Percentiles rank a stretch among this genome's conserved stretches.
These are phyloP conservation scores for Coleophora deauratella DNA, from an alignment of 2,888 invertebrate species.

Conservation along the genomic window DNA sequence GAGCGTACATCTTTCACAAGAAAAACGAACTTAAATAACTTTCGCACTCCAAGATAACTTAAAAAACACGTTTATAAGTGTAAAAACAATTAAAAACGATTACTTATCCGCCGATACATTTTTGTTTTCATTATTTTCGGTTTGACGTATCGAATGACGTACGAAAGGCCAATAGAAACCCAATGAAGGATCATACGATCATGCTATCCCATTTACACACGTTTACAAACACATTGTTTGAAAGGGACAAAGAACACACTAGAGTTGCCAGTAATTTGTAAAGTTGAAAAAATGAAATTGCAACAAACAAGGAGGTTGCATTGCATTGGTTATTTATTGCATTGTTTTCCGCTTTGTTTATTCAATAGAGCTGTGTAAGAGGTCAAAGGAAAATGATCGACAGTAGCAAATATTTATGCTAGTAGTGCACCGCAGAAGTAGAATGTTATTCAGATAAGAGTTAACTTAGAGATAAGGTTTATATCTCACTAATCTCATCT, in stretches of 20 bases:
- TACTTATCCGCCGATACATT: slow-evolving; percentile 38
- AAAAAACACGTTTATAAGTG: slow-evolving; percentile 20
- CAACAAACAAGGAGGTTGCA: slow-evolving; percentile 15
- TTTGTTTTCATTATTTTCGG: slow-evolving; percentile 36
- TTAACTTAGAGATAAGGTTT: too few relatives aligned
- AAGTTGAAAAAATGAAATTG: slow-evolving; percentile 7
- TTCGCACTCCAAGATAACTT: slow-evolving; percentile 25
- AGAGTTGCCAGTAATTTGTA: slow-evolving; percentile 14
- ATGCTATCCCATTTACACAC: slow-evolving; percentile 29
- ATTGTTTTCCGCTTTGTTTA: slow-evolving; percentile 16
- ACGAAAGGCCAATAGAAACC: slow-evolving; percentile 38
- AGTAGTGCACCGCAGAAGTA: too few relatives aligned
- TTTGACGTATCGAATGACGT: slow-evolving; percentile 33
- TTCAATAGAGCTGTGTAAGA: slow-evolving; percentile 3
- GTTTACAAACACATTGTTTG: slow-evolving; percentile 17
- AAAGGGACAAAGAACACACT: slow-evolving; percentile 27
- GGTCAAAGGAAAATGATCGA: slow-evolving; percentile 4
- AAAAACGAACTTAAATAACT: slow-evolving; percentile 23
- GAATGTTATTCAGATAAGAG: too few relatives aligned
- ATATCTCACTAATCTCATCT: too few relatives aligned
- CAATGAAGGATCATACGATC: slow-evolving; percentile 64
- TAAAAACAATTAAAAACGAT: slow-evolving; percentile 27
- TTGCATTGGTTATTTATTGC: slow-evolving; percentile 5
- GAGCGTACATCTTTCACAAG: slow-evolving; percentile 48
- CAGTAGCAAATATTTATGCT: slow-evolving; percentile 1